Percentiles rank a stretch among this genome's conserved stretches.
Evolutionary conservation across 2,113 vertebrate species (phyloP).

Genomic region (Coregonus clupeaformis): DNA sequence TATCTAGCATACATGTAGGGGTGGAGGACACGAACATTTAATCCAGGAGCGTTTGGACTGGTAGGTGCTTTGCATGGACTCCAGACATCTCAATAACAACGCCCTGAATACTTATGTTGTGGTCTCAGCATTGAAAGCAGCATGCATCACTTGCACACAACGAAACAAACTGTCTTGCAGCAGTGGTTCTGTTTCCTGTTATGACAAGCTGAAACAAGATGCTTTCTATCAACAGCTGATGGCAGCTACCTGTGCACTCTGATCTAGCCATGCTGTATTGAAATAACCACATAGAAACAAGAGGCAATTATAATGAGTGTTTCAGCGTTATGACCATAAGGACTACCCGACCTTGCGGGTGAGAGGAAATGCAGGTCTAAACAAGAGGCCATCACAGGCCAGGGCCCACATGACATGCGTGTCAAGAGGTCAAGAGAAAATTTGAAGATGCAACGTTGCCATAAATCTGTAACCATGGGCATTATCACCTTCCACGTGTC

Average conservation of each 20-base stretch:
- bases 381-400: no score
- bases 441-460: background rate
- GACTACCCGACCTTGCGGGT: background rate
- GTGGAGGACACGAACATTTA: no score
- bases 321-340: no score
- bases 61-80: background rate
- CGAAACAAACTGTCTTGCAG: background rate
- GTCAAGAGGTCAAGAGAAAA: background rate
- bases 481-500: background rate
- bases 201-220: conserved; percentile 23
- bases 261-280: background rate
- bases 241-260: background rate
- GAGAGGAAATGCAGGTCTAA: background rate
- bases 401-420: background rate
- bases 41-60: no score
- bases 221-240: background rate
- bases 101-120: background rate
- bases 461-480: conserved; percentile 5
- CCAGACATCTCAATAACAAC: background rate
- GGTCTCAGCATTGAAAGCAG: background rate
- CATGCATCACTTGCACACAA: background rate
- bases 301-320: no score
- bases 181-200: background rate
- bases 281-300: no score
- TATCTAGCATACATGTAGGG: no score